Evolutionary conservation across 2,888 invertebrate species (phyloP).

Genomic region (Cybosia mesomella): DNA sequence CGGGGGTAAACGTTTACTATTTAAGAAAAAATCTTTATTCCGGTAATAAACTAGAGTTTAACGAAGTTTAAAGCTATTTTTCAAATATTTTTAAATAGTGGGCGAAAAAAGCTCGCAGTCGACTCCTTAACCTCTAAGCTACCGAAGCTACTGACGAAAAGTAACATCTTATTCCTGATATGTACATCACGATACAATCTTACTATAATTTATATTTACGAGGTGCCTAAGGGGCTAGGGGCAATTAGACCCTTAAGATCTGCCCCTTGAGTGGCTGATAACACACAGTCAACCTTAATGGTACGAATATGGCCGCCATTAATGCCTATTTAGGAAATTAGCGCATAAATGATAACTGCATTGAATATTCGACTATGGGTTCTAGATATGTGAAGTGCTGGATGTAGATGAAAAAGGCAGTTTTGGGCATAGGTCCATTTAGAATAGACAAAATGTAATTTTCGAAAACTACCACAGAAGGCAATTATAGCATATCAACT

Average conservation of each 20-base stretch:
- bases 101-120: too few relatives aligned
- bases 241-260: conserved; percentile 62
- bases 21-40: too few relatives aligned
- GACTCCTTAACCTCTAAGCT: too few relatives aligned
- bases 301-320: conserved; percentile 37
- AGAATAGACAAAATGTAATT: neutral
- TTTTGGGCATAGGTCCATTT: neutral
- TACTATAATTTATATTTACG: conserved; percentile 60
- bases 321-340: conserved; percentile 48
- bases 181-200: conserved; percentile 30
- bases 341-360: conserved; percentile 34
- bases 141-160: neutral
- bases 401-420: neutral
- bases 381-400: conserved; percentile 5
- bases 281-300: conserved; percentile 53
- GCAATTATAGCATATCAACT: neutral
- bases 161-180: conserved; percentile 18
- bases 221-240: conserved; percentile 40
- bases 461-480: neutral
- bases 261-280: conserved; percentile 51
- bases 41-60: too few relatives aligned
- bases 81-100: too few relatives aligned
- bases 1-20: too few relatives aligned
- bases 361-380: conserved; percentile 24
- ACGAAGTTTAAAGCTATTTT: too few relatives aligned